phyloP scores from a whole-genome alignment of 2,797 vertebrate genomes.

The Esox masquinongy region DNA sequence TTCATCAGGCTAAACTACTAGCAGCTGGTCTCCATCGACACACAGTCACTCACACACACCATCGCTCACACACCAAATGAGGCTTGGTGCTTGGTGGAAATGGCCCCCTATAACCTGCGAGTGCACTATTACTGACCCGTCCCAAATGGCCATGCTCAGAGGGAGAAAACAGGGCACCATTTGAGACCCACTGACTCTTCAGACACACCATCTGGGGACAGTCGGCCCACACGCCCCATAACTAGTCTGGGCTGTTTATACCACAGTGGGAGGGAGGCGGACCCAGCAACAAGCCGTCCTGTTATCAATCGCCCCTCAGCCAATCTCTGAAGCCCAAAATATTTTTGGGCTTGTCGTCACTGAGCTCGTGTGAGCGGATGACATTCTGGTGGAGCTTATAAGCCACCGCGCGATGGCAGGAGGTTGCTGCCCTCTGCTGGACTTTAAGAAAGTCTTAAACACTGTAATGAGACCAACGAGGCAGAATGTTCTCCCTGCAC shows the following conservation, averaged over 20 bases:
- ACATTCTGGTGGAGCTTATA: no score
- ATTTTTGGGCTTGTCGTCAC: neutral
- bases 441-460: conserved; percentile 5
- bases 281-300: neutral
- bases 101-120: no score
- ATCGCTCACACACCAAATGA: conserved; percentile 1
- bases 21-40: conserved; percentile 52
- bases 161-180: no score
- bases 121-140: no score
- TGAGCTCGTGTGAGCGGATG: neutral
- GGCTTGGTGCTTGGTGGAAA: no score
- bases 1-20: conserved; percentile 55
- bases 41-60: conserved; percentile 22
- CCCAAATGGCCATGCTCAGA: no score
- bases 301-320: neutral
- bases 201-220: no score
- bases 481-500: no score
- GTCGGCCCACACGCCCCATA: no score
- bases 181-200: no score
- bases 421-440: conserved; percentile 74
- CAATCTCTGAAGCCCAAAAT: conserved; percentile 6
- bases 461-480: no score
- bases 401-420: neutral
- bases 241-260: neutral
- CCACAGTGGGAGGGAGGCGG: neutral